Conservation (phyloP, 2,797 vertebrate genomes). For the Chelon auratus region DNA sequence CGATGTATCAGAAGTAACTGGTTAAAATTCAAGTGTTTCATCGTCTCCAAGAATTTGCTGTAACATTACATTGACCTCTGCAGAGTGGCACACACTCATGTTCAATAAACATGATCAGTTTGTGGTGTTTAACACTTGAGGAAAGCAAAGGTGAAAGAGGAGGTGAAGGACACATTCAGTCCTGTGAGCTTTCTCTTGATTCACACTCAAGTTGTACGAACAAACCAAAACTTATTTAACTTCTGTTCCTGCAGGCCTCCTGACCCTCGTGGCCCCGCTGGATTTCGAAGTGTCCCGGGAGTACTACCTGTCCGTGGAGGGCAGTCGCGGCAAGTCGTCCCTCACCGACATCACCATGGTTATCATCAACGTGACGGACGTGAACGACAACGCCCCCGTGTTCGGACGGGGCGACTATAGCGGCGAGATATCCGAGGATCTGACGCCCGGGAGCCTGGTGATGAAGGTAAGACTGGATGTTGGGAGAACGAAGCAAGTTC, state of each 20-base stretch:
- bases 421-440: conserved; percentile 87
- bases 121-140: too few relatives aligned
- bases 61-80: too few relatives aligned
- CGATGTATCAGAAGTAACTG: too few relatives aligned
- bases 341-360: conserved; percentile 90
- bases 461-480: conserved; percentile 83
- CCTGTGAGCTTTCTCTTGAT: too few relatives aligned
- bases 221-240: not conserved
- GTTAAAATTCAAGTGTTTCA: too few relatives aligned
- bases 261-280: conserved; percentile 87
- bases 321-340: conserved; percentile 87
- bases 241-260: conserved; percentile 44
- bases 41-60: too few relatives aligned
- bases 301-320: conserved; percentile 93
- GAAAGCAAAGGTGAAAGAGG: too few relatives aligned
- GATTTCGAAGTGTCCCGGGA: conserved; percentile 91
- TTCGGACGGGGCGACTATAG: conserved; percentile 87
- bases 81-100: too few relatives aligned
- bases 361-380: conserved; percentile 92
- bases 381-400: conserved; percentile 91
- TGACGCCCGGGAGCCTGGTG: conserved; percentile 86
- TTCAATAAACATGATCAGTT: too few relatives aligned
- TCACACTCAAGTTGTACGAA: too few relatives aligned
- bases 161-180: too few relatives aligned
- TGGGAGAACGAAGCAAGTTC: too few relatives aligned